Base-by-base conservation (phyloP, 2,888 invertebrate species). In the Xestia xanthographa region DNA sequence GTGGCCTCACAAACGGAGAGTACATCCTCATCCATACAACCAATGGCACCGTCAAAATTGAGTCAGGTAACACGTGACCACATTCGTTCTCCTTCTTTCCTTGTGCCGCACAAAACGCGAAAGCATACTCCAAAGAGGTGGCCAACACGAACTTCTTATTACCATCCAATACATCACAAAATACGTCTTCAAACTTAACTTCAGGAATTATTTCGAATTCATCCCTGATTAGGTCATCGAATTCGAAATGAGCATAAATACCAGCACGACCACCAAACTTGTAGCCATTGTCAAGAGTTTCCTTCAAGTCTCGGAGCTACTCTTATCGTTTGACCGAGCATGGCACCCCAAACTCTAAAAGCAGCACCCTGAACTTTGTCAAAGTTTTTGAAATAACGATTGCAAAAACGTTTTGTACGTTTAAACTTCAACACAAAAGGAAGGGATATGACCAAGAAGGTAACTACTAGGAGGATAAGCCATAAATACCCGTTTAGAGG, bases 401-500 rank as follows among this genome's bases (percentile, higher is more conserved):
- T 77, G 48, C 92, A 92, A 81, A 94, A 94, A 41, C 77, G 88
- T 58, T 91, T 93, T 1, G 92, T 82, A 0, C 86, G 86, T 43
- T 87, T 88, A n/a, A 92, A 82, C 77, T 92, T 93, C 65, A 93
- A 85, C 8, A 91, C 75, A 62, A 92, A 91, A 5, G 94, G 94
- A 17, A 95, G 83, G 0, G 90, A 90, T 73, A 92, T 93, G 0
- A 95, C 92, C 26, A 93, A 88, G 56, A 92, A 86, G 2, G 91
- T 86, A 3, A 94, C 90, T 0, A 92, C 78, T 29, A 95, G 78
- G 14, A 95, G 89, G 29, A 92, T 82, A 0, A 94, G 87, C 95
- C 95, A 95, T 26, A 95, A 83, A 67, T 95, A 94, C 22, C 94
- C 93, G 66, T 93, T 95, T 22, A 95, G 80, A 3, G 95, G 95